Evolutionary conservation across 2,888 invertebrate species (phyloP), one percentile per base, ranked within the genome.

Genomic region (Melieria omissa): DNA sequence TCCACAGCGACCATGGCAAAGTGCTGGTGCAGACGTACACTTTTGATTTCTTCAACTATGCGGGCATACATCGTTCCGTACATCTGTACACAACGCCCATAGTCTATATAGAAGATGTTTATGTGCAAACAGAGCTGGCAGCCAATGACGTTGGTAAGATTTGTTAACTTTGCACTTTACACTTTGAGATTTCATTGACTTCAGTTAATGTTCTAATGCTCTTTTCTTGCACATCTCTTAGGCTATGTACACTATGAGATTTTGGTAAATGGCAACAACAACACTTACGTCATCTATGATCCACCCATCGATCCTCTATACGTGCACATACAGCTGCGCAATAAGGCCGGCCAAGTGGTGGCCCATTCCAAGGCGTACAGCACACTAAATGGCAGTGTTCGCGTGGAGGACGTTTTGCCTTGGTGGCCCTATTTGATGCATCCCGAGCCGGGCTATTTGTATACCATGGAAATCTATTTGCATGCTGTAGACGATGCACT

Each of bases 11-110:
- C 87, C 80, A 87, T 79, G 88, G 93, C 81, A 80, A 90, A 77
- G 86, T 86, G 75, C 89, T 91, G 72, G 86, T 92, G 16, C 97
- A 97, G 84, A 89, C 90, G 5, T 95, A 96, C 81, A 92, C 94
- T 29, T 98, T 99, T 85, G 99, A 99, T 86, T 99, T 99, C 88
- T 98, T 97, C 88, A 98, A 99, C 87, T 99, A 98, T 86, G 99
- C 98, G 14, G 99, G 99, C 7, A 97, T 99, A 75, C 96, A 99
- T 85, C 91, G 99, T 66, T 92, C 96, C 7, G 98, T 99, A 44
- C 91, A 93, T 79, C 86, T 99, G 12, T 95, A 96, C 86, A 93
- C 96, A 4, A 97, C 96, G 4, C 97, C 98, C 1, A 89, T 88
- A 75, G 89, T 90, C 0, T 96, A 92, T 86, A 92, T 98, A 52